phyloP scores from a whole-genome alignment of 2,113 vertebrate species.

The Mus spicilegus region DNA sequence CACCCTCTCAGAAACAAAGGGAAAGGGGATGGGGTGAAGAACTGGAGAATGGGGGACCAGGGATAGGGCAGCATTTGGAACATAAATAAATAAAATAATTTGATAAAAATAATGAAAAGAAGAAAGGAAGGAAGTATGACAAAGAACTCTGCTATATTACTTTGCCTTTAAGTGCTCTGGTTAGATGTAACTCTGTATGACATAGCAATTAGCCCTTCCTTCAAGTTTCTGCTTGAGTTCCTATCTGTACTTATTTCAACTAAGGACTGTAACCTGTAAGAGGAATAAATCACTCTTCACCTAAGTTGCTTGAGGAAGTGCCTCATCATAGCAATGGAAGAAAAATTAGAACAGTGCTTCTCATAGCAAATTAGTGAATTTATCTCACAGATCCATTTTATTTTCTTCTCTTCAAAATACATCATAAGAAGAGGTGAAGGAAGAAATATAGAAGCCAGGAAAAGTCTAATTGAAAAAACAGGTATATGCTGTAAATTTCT shows the following conservation, averaged over 20 bases:
- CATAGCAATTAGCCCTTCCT: not conserved
- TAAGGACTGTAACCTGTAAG: not conserved
- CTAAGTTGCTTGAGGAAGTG: not conserved
- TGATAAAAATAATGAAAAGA: too few relatives aligned
- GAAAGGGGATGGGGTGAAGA: too few relatives aligned
- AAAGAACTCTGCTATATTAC: not conserved
- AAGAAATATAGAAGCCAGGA: not conserved
- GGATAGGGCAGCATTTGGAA: too few relatives aligned
- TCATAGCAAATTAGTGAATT: not conserved
- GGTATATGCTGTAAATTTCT: not conserved
- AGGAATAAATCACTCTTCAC: not conserved
- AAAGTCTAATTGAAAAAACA: conserved; percentile 16
- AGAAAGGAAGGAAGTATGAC: too few relatives aligned
- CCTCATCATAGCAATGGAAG: not conserved
- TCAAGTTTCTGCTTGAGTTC: not conserved
- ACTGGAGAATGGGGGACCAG: too few relatives aligned
- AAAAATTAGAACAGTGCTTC: not conserved
- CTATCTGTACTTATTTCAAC: not conserved
- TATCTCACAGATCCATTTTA: not conserved
- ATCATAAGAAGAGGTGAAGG: not conserved
- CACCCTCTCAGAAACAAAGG: too few relatives aligned
- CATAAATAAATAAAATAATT: too few relatives aligned
- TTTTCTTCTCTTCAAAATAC: not conserved
- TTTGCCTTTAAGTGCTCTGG: too few relatives aligned
- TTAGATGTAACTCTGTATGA: not conserved